A percentile compares a stretch with the other conserved stretches of the same genome.
Evolutionary conservation across 2,888 invertebrate species (phyloP).

Genomic region (Cataglyphis rosenhaueri): DNA sequence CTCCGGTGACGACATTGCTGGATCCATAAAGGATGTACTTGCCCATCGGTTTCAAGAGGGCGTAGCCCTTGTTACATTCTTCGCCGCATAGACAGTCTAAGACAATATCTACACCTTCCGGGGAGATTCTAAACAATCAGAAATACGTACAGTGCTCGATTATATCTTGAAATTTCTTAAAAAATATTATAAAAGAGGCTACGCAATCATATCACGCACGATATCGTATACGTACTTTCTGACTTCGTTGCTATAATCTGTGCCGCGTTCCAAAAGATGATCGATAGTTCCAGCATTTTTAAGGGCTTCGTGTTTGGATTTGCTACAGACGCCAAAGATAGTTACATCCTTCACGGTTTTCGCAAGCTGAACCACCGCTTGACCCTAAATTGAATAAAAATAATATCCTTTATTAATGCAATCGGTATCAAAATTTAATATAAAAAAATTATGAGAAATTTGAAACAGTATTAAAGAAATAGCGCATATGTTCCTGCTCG

Average conservation of each 20-base stretch:
- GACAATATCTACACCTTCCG: constrained; percentile 94
- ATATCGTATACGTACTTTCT: constrained; percentile 89
- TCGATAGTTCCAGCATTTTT: constrained; percentile 90
- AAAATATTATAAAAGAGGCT: not conserved
- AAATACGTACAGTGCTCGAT: not conserved
- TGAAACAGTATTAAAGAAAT: not conserved
- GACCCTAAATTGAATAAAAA: constrained; percentile 88
- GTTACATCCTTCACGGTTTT: constrained; percentile 93
- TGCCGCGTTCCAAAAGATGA: constrained; percentile 92
- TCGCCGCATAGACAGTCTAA: constrained; percentile 96
- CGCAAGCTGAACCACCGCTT: constrained; percentile 93
- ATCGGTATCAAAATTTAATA: not conserved
- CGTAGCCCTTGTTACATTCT: constrained; percentile 94
- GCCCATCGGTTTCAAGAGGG: constrained; percentile 94
- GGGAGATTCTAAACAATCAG: constrained; percentile 87
- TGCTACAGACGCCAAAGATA: constrained; percentile 94
- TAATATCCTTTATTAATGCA: not conserved
- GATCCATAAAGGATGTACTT: constrained; percentile 95
- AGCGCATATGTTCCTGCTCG: not conserved
- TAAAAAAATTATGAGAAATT: not conserved
- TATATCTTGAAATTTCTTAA: not conserved
- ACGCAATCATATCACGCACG: not conserved
- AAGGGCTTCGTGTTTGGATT: constrained; percentile 94
- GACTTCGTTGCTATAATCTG: constrained; percentile 94
- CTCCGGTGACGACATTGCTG: constrained; percentile 95